Evolutionary conservation across 2,797 vertebrate genomes (phyloP).

Genomic region (Acrossocheilus wenchowensis): DNA sequence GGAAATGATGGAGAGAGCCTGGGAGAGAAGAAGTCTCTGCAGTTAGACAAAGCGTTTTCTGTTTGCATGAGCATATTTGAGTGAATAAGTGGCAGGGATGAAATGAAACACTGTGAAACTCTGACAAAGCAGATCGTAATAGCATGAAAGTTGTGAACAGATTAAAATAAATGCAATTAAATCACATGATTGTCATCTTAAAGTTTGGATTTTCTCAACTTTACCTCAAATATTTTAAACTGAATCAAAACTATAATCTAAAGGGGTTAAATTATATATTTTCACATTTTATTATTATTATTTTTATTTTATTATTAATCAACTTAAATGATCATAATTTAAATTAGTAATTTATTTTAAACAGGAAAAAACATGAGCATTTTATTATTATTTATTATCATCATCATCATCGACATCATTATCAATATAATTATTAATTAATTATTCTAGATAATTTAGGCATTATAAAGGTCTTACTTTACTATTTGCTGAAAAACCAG

Average conservation of each 20-base stretch:
- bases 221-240: background rate
- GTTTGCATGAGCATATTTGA: slow-evolving; percentile 17
- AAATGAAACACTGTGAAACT: background rate
- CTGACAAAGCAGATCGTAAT: background rate
- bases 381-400: background rate
- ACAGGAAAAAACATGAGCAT: no score
- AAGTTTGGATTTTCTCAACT: background rate
- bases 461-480: background rate
- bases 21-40: background rate
- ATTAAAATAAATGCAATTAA: background rate
- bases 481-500: background rate
- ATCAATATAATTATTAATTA: background rate
- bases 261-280: no score
- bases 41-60: slow-evolving; percentile 34
- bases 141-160: background rate
- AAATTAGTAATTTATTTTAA: background rate
- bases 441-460: background rate
- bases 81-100: background rate
- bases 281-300: no score
- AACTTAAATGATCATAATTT: background rate
- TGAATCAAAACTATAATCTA: background rate
- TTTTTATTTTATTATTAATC: background rate
- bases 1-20: slow-evolving; percentile 41
- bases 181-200: background rate
- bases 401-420: background rate